These are phyloP conservation scores for Cyphomyrus plagiostoma DNA, from an alignment of 2,113 vertebrate species.

Conservation along the genomic window DNA sequence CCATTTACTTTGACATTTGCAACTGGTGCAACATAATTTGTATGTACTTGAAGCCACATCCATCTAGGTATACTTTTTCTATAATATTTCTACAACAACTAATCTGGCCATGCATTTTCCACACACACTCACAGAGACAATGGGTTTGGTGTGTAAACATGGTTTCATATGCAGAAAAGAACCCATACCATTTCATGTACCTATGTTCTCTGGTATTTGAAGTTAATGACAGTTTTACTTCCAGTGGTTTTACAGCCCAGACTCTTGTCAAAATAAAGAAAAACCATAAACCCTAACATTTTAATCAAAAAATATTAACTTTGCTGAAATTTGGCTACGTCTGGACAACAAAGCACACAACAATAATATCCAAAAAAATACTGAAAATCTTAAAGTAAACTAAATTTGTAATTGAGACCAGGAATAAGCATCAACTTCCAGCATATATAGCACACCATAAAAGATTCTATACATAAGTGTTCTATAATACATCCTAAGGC, in stretches of 20 bases:
- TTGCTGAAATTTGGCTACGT: background rate
- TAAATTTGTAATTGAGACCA: background rate
- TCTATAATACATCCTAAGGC: background rate
- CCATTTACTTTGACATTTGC: background rate
- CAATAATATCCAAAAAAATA: background rate
- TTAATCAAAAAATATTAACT: background rate
- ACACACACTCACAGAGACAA: background rate
- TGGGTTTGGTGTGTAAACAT: background rate
- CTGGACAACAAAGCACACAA: background rate
- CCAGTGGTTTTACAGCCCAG: background rate
- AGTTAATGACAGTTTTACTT: background rate
- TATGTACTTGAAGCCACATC: background rate
- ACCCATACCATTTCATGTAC: background rate
- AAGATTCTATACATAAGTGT: background rate
- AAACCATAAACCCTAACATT: background rate
- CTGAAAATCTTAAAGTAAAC: background rate
- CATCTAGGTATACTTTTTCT: background rate
- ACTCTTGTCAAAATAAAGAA: background rate
- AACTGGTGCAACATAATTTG: background rate
- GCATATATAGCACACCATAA: background rate
- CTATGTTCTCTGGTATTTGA: background rate
- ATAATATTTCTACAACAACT: background rate
- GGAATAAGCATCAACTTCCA: background rate
- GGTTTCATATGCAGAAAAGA: background rate
- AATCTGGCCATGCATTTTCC: background rate